phyloP scores from a whole-genome alignment of 2,888 invertebrate genomes.

The Aproaerema taeniolella region DNA sequence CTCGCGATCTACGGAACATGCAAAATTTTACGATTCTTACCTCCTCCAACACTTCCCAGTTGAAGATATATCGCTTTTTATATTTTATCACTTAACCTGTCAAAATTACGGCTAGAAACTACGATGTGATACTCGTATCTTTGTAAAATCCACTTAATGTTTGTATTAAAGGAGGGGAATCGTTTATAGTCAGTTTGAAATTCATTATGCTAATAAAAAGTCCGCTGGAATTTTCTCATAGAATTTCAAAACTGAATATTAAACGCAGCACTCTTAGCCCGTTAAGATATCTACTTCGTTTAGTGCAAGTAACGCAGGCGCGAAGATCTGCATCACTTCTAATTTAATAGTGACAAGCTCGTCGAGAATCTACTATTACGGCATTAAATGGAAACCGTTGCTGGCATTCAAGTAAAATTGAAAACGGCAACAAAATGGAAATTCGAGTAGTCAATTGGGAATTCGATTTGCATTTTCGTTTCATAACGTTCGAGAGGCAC shows the following conservation, averaged over 20 bases:
- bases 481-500: constrained; percentile 29
- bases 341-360: not conserved
- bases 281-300: too few relatives aligned
- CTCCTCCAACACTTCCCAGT: constrained; percentile 33
- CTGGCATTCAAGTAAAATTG: constrained; percentile 22
- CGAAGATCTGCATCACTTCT: too few relatives aligned
- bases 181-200: too few relatives aligned
- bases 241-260: too few relatives aligned
- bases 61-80: constrained; percentile 24
- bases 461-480: constrained; percentile 35
- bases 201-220: too few relatives aligned
- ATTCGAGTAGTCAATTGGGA: constrained; percentile 26
- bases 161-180: too few relatives aligned
- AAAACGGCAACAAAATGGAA: constrained; percentile 22
- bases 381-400: constrained; percentile 7
- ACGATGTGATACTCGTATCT: too few relatives aligned
- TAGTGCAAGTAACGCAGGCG: not conserved
- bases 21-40: constrained; percentile 57
- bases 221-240: too few relatives aligned
- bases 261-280: too few relatives aligned
- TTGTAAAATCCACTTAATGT: too few relatives aligned
- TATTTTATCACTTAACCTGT: constrained; percentile 41
- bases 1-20: constrained; percentile 51
- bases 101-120: constrained; percentile 29
- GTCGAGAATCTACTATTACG: not conserved